Percentiles rank a stretch among this genome's conserved stretches.
phyloP scores from a whole-genome alignment of 2,113 vertebrate species.

The Paralichthys olivaceus region DNA sequence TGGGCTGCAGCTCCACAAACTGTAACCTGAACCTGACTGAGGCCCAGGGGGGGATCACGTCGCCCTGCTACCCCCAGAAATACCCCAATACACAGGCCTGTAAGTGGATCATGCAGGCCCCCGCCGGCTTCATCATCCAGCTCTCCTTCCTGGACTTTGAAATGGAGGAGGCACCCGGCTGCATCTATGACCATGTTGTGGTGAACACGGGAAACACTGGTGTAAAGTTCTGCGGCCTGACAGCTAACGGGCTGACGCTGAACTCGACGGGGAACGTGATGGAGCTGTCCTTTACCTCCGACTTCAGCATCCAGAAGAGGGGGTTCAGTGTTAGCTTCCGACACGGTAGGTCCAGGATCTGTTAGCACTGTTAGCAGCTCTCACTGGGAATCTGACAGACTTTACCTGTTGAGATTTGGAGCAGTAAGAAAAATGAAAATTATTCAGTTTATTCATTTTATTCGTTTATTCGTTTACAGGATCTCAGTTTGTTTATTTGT shows the following conservation, averaged over 20 bases:
- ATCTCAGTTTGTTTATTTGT: no score
- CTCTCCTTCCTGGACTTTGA: conserved; percentile 95
- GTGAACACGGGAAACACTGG: conserved; percentile 87
- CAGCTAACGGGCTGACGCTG: conserved; percentile 91
- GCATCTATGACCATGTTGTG: conserved; percentile 91
- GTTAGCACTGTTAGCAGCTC: not conserved
- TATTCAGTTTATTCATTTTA: no score
- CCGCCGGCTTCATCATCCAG: conserved; percentile 92
- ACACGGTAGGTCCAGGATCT: conserved; percentile 69
- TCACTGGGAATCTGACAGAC: not conserved
- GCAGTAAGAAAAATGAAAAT: not conserved
- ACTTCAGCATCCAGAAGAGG: conserved; percentile 97
- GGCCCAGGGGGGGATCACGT: conserved; percentile 87
- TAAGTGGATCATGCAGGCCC: conserved; percentile 91
- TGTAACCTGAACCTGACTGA: conserved; percentile 85
- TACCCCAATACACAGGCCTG: conserved; percentile 90
- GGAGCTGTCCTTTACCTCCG: conserved; percentile 91
- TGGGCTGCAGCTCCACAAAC: conserved; percentile 82
- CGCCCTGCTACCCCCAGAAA: conserved; percentile 91
- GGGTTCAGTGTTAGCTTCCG: conserved; percentile 86
- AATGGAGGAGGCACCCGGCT: conserved; percentile 92
- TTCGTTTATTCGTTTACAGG: no score
- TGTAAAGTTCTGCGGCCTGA: conserved; percentile 90
- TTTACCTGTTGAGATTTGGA: not conserved
- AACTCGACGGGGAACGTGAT: conserved; percentile 94